Evolutionary conservation across 2,888 invertebrate species (phyloP).

Genomic region (Rotaria magnacalcarata): DNA sequence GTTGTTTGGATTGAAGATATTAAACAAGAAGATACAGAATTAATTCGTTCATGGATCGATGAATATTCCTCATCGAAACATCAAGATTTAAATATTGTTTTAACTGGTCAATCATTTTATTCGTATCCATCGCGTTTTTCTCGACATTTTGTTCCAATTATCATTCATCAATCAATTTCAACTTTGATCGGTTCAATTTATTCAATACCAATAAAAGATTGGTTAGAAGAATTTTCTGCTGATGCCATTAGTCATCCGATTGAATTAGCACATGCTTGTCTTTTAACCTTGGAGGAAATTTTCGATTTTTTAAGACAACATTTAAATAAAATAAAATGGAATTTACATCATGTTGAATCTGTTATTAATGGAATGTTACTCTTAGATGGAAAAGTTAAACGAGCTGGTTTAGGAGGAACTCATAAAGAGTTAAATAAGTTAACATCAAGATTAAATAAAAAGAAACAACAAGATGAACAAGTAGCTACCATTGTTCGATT

Average conservation of each 20-base stretch:
- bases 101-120: neutral
- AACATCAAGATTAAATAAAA: neutral
- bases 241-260: conserved; percentile 55
- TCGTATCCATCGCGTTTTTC: conserved; percentile 12
- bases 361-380: conserved; percentile 12
- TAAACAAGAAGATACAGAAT: neutral
- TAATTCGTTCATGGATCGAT: conserved; percentile 17
- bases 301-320: neutral
- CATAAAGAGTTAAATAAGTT: neutral
- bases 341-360: conserved; percentile 7
- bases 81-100: neutral
- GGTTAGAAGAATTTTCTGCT: conserved; percentile 59
- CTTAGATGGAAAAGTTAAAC: neutral
- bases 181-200: neutral
- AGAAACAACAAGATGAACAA: neutral
- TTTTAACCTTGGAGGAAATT: neutral
- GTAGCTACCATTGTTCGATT: neutral
- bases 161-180: conserved; percentile 7
- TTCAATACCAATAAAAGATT: conserved; percentile 46
- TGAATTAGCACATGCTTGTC: conserved; percentile 51
- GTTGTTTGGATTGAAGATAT: conserved; percentile 26
- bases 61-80: conserved; percentile 24
- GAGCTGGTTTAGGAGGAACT: neutral
- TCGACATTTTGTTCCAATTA: neutral
- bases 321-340: neutral